A percentile compares a stretch with the other conserved stretches of the same genome.
Evolutionary conservation across 30 jellyfish, hydroid and myxozoan genomes (phyloP).

Genomic region (Clytia hemisphaerica): DNA sequence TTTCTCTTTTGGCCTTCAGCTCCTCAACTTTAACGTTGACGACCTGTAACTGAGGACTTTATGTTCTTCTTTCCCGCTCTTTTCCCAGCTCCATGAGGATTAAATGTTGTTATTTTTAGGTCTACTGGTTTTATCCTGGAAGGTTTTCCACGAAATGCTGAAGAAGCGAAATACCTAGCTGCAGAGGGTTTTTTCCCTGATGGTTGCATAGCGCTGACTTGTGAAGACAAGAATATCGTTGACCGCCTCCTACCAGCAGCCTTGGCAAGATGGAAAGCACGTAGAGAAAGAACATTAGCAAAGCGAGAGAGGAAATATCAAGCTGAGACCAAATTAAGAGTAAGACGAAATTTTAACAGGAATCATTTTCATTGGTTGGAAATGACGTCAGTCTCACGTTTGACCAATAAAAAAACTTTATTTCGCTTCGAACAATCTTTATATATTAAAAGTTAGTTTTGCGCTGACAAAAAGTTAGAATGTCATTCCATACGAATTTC

Average conservation of each 20-base stretch:
- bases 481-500: too few relatives aligned
- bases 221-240: slow-evolving; percentile 61
- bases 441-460: too few relatives aligned
- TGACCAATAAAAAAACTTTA: too few relatives aligned
- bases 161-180: slow-evolving; percentile 68
- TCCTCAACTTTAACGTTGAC: too few relatives aligned
- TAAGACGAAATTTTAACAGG: neutral
- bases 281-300: slow-evolving; percentile 54
- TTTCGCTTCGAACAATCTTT: too few relatives aligned
- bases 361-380: too few relatives aligned
- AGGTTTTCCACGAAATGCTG: slow-evolving; percentile 93
- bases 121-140: slow-evolving; percentile 85
- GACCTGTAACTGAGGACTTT: too few relatives aligned
- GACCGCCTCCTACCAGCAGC: slow-evolving; percentile 71
- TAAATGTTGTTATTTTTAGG: slow-evolving; percentile 34
- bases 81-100: too few relatives aligned
- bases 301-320: slow-evolving; percentile 41
- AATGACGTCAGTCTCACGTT: too few relatives aligned
- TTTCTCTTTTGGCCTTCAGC: too few relatives aligned
- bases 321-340: slow-evolving; percentile 48
- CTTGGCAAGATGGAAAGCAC: slow-evolving; percentile 63
- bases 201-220: slow-evolving; percentile 57
- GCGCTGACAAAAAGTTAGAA: too few relatives aligned
- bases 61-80: too few relatives aligned
- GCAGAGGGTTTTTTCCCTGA: slow-evolving; percentile 81